A percentile compares a stretch with the other conserved stretches of the same genome.
These are phyloP conservation scores for Metopolophium dirhodum DNA, from an alignment of 1,140 invertebrate species.

Conservation along the genomic window DNA sequence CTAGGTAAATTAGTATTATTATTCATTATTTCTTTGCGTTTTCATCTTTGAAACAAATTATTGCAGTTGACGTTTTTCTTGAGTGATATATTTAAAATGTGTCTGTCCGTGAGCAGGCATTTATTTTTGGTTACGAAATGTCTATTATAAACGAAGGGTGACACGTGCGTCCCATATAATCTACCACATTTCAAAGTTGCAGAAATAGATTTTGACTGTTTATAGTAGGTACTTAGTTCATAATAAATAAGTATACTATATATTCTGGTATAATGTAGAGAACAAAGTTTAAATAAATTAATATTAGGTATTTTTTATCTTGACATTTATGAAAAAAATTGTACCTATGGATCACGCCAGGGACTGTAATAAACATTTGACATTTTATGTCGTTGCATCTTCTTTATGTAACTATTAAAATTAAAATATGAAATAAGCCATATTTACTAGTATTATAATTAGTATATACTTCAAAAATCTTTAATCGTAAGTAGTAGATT, in stretches of 20 bases:
- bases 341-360: not conserved
- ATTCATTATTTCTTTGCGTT: not conserved
- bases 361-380: not conserved
- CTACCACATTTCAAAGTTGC: conserved; percentile 19
- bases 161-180: conserved; percentile 19
- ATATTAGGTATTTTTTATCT: not conserved
- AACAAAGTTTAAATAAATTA: not conserved
- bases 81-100: conserved; percentile 7
- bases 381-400: not conserved
- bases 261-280: not conserved
- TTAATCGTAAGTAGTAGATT: too few species aligned
- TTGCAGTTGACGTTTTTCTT: not conserved
- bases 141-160: conserved; percentile 34
- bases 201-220: conserved; percentile 32
- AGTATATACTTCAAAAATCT: too few species aligned
- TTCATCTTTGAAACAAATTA: not conserved
- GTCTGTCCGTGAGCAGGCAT: not conserved
- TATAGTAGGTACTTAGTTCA: not conserved
- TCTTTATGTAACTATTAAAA: not conserved
- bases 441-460: too few species aligned
- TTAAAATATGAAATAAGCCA: not conserved
- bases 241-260: not conserved
- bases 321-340: not conserved
- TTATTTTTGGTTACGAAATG: conserved; percentile 39
- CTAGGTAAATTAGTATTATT: not conserved